Evolutionary conservation across 2,888 invertebrate genomes (phyloP), one percentile per base, ranked within the genome.

Genomic region (Laspeyria flexula): DNA sequence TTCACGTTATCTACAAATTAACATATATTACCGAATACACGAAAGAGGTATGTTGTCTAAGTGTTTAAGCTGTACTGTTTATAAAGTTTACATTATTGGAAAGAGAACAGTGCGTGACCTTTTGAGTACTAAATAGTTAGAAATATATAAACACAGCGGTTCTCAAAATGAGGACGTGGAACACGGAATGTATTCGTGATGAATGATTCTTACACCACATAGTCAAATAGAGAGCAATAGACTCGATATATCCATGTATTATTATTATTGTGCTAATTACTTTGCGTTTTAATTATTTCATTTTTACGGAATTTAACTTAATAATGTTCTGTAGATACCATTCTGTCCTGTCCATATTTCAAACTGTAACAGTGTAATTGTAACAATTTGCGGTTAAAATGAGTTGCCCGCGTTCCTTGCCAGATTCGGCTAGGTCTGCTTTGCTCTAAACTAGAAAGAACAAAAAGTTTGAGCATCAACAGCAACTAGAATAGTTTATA

Each of bases 21-120:
- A 10, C 43, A 49, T 43, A 43, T 29, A 37, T 34, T 49, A 42
- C 4, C 4, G 30, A 23, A 38, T 23, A 37, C 37, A 48, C 10
- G 23, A 7, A 31, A n/a, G 16, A 31, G 35, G 21, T 41, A 29
- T 40, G 33, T 33, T 27, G 34, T 34, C 27, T 16, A 33, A 31
- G 21, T 9, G 42, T 18, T 23, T 10, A 21, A 33, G 31, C 31
- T 42, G 25, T 13, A 33, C 31, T 42, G 25, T 13, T 38, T 15
- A 15, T 11, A 45, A 38, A 16, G 6, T 43, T 18, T 37, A 43
- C 18, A n/a, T 43, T 37, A 43, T 43, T 35, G 27, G 18, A 25
- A 1, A 5, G n/a, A 35, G 43, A 35, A 23, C 15, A 31, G 10
- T 31, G 31, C 10, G 4, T 33, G 33, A 43, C 43, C 43, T 16